Evolutionary conservation across 2,113 vertebrate genomes (phyloP).

Genomic region (Paramormyrops kingsleyae): DNA sequence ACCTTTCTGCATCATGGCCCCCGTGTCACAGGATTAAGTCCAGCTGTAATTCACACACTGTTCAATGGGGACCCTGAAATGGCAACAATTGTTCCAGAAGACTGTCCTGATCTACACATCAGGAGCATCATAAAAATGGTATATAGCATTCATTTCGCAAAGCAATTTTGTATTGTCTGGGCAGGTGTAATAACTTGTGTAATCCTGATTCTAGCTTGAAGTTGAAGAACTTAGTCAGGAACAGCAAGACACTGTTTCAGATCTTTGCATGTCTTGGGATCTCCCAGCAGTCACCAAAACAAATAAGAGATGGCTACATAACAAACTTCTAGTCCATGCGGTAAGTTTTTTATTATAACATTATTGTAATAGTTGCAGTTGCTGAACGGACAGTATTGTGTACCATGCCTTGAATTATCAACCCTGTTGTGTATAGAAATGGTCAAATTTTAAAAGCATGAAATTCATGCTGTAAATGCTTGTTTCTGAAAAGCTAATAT

Average conservation of each 20-base stretch:
- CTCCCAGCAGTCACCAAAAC: background rate
- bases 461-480: too few relatives aligned
- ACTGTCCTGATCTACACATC: background rate
- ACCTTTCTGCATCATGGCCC: too few relatives aligned
- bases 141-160: background rate
- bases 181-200: background rate
- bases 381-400: too few relatives aligned
- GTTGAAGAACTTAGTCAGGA: background rate
- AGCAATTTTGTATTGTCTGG: background rate
- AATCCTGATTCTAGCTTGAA: background rate
- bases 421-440: too few relatives aligned
- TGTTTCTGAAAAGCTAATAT: too few relatives aligned
- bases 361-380: too few relatives aligned
- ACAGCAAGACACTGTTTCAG: background rate
- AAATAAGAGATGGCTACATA: background rate
- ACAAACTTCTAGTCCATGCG: background rate
- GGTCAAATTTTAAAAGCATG: too few relatives aligned
- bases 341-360: background rate
- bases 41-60: background rate
- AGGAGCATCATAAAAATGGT: constrained; percentile 1
- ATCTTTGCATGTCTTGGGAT: background rate
- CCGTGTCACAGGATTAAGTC: background rate
- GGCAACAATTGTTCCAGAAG: background rate
- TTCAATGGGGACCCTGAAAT: background rate
- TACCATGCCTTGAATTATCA: too few relatives aligned